A percentile compares a stretch with the other conserved stretches of the same genome.
Conservation (phyloP, 2,797 vertebrate genomes). For the Sphenopsis melanotis region DNA sequence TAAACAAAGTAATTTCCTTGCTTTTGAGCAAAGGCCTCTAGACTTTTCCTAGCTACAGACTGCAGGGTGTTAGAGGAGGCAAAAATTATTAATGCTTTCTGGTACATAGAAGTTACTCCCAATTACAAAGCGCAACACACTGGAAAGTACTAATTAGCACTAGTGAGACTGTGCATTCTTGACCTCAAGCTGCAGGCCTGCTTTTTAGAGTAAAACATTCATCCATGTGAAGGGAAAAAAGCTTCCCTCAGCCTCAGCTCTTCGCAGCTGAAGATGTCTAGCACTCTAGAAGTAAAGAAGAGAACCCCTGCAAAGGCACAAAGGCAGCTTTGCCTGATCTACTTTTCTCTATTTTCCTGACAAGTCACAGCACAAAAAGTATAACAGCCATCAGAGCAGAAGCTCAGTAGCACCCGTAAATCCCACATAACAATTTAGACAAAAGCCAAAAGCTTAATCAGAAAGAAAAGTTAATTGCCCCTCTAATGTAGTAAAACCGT, state of each 20-base stretch:
- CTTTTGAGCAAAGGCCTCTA: neutral
- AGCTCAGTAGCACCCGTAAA: neutral
- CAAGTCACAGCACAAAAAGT: neutral
- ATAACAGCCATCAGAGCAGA: neutral
- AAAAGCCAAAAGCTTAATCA: neutral
- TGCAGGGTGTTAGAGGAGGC: neutral
- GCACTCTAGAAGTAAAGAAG: neutral
- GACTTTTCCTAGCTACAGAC: neutral
- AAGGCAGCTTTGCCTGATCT: neutral
- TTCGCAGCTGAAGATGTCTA: neutral
- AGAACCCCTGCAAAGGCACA: neutral
- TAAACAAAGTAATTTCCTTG: neutral
- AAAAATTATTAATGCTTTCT: neutral
- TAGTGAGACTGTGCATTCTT: neutral
- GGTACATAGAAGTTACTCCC: neutral
- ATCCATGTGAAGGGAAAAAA: neutral
- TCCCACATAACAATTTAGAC: neutral
- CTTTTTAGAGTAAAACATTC: neutral
- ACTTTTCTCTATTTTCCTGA: neutral
- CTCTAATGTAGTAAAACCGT: neutral
- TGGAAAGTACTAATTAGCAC: neutral
- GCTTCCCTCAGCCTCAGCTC: neutral
- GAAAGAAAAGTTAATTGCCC: neutral
- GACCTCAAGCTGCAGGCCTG: neutral
- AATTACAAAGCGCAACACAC: neutral